Conservation (phyloP, 2,797 vertebrate species). For the Peromyscus melanophrys region DNA sequence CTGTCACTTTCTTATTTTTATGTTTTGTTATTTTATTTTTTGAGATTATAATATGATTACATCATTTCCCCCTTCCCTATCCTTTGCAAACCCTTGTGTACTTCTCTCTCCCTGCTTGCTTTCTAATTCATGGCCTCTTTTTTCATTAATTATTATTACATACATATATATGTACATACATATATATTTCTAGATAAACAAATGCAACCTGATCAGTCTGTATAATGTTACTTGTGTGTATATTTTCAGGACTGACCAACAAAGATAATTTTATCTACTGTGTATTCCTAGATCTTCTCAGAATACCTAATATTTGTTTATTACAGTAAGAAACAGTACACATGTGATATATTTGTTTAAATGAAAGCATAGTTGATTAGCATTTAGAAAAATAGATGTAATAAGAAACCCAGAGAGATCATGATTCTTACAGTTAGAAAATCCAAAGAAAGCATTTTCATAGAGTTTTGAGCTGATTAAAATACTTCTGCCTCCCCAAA, state of each 20-base stretch:
- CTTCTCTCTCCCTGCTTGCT: neutral
- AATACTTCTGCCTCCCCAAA: conserved; percentile 66
- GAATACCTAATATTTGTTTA: neutral
- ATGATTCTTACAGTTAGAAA: neutral
- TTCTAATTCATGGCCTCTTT: neutral
- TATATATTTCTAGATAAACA: neutral
- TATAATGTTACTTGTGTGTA: neutral
- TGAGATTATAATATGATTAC: neutral
- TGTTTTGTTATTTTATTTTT: neutral
- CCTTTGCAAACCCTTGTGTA: neutral
- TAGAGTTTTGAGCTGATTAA: conserved; percentile 41
- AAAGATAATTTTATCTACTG: neutral
- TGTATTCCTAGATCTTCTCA: neutral
- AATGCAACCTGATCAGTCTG: neutral
- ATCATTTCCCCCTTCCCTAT: neutral
- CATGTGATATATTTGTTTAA: neutral
- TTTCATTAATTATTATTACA: neutral
- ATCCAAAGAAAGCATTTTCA: conserved; percentile 48
- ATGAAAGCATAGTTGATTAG: conserved; percentile 34
- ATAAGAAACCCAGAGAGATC: neutral
- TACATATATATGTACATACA: neutral
- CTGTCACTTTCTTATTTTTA: neutral
- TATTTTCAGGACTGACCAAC: neutral
- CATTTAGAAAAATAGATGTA: conserved; percentile 3
- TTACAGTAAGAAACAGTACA: neutral